Evolutionary conservation across 2,797 vertebrate genomes (phyloP), one percentile per base, ranked within the genome.

Genomic region (Enteromius fasciolatus): DNA sequence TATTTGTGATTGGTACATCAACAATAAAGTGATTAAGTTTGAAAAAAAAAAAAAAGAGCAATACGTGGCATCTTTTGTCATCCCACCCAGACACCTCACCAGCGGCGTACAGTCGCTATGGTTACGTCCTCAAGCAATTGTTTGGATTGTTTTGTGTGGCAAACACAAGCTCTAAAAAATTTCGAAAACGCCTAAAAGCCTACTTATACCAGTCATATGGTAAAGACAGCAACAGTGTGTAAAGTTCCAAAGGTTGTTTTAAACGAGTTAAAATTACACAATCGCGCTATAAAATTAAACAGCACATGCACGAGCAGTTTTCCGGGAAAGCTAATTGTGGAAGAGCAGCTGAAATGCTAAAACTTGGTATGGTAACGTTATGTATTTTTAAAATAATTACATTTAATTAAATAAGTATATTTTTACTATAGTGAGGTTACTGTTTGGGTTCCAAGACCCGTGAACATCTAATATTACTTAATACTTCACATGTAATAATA

Each of bases 231-330:
- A 69, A 18, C 23, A 54, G 44, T 57, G 25, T 57, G 80, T n/a
- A 5, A 80, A 36, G 74, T 23, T 44, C 44, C 70, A 76, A 85
- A 83, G 80, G 76, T 85, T 54, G 20, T 48, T 76, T 64, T 48
- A 23, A 31, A 59, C 3, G 5, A 50, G 17, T 3, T 17, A 46
- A 33, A 15, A 59, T 73, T 61, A 46, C 61, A 59, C n/a, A 66
- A 78, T 63, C n/a, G 67, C 33, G 11, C 36, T 50, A 77, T 48
- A 52, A 48, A 70, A 36, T 14, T 1, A 17, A 31, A 31, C 18
- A 46, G 36, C 20, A 72, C 14, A 25, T 31, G 48, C 3, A 12
- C 18, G 5, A 36, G 36, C 18, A 33, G 39, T 44, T 28, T 61
- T 23, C 36, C 15, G 0, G 57, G 63, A 48, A 77, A 66, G 14